These are phyloP conservation scores for Drosophila greeni DNA, from an alignment of 2,888 invertebrate genomes.

Conservation along the genomic window DNA sequence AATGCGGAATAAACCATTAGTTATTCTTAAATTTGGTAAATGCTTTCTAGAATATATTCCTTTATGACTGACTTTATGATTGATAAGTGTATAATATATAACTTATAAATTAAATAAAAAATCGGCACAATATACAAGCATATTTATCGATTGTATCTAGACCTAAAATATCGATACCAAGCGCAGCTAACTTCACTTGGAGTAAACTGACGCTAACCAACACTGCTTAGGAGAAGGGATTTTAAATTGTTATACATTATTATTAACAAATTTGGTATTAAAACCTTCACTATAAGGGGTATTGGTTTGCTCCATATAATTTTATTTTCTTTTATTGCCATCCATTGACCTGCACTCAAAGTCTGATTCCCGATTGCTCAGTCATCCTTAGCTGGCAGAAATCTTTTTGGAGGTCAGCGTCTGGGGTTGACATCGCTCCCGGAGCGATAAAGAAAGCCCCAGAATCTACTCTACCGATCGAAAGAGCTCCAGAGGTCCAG, in stretches of 20 bases:
- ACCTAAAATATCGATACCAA: too few relatives aligned
- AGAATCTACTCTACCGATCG: background rate
- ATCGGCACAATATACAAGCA: too few relatives aligned
- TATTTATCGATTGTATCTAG: too few relatives aligned
- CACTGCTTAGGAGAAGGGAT: too few relatives aligned
- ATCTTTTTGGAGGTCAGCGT: background rate
- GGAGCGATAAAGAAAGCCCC: conserved; percentile 3
- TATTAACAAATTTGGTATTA: background rate
- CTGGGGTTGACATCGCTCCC: conserved; percentile 1
- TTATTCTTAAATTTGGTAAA: background rate
- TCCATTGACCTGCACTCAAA: background rate
- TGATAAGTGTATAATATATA: background rate
- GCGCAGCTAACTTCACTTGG: too few relatives aligned
- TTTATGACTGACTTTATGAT: background rate
- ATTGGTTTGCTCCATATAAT: background rate
- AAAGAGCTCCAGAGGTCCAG: background rate
- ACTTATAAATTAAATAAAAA: too few relatives aligned
- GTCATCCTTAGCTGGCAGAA: conserved; percentile 12
- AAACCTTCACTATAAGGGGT: background rate
- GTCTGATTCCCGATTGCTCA: background rate
- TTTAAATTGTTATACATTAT: background rate
- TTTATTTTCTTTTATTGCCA: background rate
- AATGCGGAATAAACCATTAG: too few relatives aligned
- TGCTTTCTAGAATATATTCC: background rate
- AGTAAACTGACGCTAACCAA: too few relatives aligned